Conservation (phyloP, 2,888 invertebrate species). For the Scaptomyza cyrtandrae region DNA sequence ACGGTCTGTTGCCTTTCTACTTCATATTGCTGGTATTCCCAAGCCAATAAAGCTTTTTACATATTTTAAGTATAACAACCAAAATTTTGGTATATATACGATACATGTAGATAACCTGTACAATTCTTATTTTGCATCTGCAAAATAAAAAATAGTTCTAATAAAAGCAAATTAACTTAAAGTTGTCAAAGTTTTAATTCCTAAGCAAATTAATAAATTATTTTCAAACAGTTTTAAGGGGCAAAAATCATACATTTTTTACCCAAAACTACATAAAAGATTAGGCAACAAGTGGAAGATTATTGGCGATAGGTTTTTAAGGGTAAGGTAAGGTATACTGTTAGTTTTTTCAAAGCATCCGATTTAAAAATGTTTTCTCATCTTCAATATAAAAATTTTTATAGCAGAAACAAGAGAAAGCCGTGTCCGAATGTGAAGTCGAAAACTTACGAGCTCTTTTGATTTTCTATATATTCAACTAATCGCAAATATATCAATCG, state of each 20-base stretch:
- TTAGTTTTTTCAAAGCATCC: too few relatives aligned
- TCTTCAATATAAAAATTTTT: too few relatives aligned
- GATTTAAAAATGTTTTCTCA: too few relatives aligned
- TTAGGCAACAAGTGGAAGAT: too few relatives aligned
- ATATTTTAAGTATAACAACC: constrained; percentile 57
- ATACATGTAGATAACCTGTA: constrained; percentile 38
- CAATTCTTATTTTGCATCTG: constrained; percentile 19
- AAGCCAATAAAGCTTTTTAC: constrained; percentile 77
- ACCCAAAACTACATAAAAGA: too few relatives aligned
- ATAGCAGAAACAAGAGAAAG: too few relatives aligned
- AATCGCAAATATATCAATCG: background rate
- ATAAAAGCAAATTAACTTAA: background rate
- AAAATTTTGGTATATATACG: background rate
- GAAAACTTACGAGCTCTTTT: too few relatives aligned
- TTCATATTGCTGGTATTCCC: constrained; percentile 15
- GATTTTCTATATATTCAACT: background rate
- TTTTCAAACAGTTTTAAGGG: background rate
- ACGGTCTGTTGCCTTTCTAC: too few relatives aligned
- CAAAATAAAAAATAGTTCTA: background rate
- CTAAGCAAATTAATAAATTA: background rate
- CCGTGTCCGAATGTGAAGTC: too few relatives aligned
- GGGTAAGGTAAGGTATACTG: too few relatives aligned
- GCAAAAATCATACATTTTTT: too few relatives aligned
- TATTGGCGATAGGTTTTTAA: too few relatives aligned
- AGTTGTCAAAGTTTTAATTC: background rate